phyloP scores from a whole-genome alignment of 2,888 invertebrate genomes.

The Lycophotia porphyrea region DNA sequence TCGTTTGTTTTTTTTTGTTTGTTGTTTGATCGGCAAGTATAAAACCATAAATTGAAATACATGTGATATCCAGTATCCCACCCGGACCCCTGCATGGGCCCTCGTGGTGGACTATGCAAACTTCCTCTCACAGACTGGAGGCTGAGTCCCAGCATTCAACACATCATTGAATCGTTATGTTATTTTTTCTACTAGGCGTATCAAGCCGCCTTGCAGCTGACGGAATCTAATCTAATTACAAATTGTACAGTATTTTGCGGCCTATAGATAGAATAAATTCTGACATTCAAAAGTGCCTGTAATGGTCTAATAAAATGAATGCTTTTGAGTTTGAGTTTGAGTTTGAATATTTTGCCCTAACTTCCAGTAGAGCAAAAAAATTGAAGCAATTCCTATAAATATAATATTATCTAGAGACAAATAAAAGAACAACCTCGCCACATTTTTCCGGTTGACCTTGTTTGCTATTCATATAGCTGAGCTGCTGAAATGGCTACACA shows the following conservation, averaged over 20 bases:
- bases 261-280: not conserved
- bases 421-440: conserved; percentile 10
- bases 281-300: too few relatives aligned
- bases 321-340: too few relatives aligned
- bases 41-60: too few relatives aligned
- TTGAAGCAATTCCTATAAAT: not conserved
- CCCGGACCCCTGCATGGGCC: too few relatives aligned
- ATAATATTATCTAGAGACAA: conserved; percentile 6
- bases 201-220: not conserved
- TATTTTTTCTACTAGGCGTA: not conserved
- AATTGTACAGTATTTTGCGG: not conserved
- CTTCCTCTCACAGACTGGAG: not conserved
- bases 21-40: too few relatives aligned
- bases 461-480: conserved; percentile 13
- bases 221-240: not conserved
- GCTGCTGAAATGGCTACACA: not conserved
- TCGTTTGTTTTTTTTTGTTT: too few relatives aligned
- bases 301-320: too few relatives aligned
- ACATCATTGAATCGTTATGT: not conserved
- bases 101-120: not conserved
- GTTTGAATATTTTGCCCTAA: too few relatives aligned
- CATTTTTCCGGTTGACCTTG: conserved; percentile 19
- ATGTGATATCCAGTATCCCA: too few relatives aligned
- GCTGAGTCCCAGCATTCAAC: not conserved
- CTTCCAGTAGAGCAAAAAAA: not conserved